Evolutionary conservation across 2,797 vertebrate species (phyloP), one percentile per base, ranked within the genome.

Genomic region (Nyctalus aviator): DNA sequence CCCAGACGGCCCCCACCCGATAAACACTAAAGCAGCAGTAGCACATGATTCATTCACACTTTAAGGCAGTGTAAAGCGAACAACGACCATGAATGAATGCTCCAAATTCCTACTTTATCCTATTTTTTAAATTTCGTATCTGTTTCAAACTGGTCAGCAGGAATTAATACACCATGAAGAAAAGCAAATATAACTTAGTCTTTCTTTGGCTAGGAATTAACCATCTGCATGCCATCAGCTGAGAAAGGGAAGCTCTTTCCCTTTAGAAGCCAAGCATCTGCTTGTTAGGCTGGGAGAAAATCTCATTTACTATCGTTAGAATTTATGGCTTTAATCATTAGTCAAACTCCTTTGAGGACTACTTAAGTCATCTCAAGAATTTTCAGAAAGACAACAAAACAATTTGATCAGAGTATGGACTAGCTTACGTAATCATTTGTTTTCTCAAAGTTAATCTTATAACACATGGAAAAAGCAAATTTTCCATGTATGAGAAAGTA

Each of bases 381-480:
- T 93, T 93, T 93, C 88, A 30, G 73, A 81, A 77, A 41, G 27
- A 53, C 55, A 91, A 48, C 0, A 41, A 89, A 85, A 62, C 2
- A 62, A 48, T 64, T 81, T 90, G 25, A 57, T 66, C 68, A 46
- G 50, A 64, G 11, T 37, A 48, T 9, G 44, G 55, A 48, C 3
- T 3, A 1, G 82, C 76, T 59, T 92, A 37, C 4, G 35, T 37
- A 44, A 78, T 79, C 32, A 53, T 50, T 72, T n/a, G 5, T 15
- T 62, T 89, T 55, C 57, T 12, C 5, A 76, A 87, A 85, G 78
- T 21, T 48, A 44, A 94, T 82, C 50, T 83, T 75, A 46, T 37
- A 64, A 69, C 64, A 68, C 37, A 27, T 48, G 13, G 13, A 64
- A 73, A 92, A 85, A 68, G 6, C 18, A 81, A 91, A 89, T 32